Evolutionary conservation across 2,888 invertebrate species (phyloP).

Genomic region (Pimpla rufipes): DNA sequence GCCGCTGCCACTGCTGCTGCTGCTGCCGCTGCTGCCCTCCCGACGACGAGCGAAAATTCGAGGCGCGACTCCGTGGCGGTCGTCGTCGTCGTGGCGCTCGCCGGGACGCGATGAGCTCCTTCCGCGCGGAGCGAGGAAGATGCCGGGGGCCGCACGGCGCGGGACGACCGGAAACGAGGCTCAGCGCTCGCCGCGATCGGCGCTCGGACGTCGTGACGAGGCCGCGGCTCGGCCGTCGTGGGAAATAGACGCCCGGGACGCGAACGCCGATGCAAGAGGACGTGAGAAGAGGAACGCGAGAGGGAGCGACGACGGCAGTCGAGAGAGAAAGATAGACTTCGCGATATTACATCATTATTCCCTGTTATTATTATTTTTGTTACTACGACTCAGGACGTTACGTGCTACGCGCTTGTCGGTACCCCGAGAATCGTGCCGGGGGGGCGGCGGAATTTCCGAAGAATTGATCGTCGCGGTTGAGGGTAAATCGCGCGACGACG

Average conservation of each 20-base stretch:
- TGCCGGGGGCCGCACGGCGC: conserved; percentile 11
- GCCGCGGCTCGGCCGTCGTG: conserved; percentile 26
- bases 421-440: neutral
- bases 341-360: conserved; percentile 38
- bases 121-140: conserved; percentile 29
- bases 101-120: conserved; percentile 67
- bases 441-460: conserved; percentile 47
- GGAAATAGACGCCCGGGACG: conserved; percentile 24
- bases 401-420: neutral
- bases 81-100: neutral
- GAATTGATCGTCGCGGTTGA: conserved; percentile 50
- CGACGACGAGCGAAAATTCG: conserved; percentile 15
- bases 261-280: conserved; percentile 45
- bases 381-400: conserved; percentile 37
- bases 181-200: conserved; percentile 63
- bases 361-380: conserved; percentile 26
- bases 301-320: conserved; percentile 60
- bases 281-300: conserved; percentile 59
- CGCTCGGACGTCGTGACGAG: conserved; percentile 50
- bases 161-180: neutral
- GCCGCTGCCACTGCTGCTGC: neutral
- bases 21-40: neutral
- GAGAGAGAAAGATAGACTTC: conserved; percentile 63
- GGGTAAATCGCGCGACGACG: no score
- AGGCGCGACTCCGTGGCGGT: neutral